Evolutionary conservation across 35 echinoderm and acorn worm species (phyloP).

Genomic region (Stichopus chloronotus): DNA sequence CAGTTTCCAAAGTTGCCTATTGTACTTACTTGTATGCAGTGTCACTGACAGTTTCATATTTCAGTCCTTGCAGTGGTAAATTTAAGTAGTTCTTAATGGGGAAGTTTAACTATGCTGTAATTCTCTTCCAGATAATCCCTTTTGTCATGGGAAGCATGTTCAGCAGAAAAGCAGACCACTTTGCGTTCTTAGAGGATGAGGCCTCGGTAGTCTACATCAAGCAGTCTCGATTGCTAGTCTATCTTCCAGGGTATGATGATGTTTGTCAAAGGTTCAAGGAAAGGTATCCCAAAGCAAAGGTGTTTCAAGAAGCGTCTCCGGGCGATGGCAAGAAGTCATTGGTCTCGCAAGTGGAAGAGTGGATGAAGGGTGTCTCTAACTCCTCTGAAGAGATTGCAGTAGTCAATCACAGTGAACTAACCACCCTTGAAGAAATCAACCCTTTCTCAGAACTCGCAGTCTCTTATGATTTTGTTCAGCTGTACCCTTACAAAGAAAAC

Average conservation of each 20-base stretch:
- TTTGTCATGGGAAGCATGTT: background rate
- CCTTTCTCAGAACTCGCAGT: background rate
- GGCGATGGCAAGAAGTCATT: background rate
- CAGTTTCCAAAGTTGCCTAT: too few relatives aligned
- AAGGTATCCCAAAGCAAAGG: background rate
- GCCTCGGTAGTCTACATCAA: background rate
- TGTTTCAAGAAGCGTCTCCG: background rate
- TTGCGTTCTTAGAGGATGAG: conserved; percentile 2
- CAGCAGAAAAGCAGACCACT: background rate
- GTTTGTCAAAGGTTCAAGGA: background rate
- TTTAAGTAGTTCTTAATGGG: too few relatives aligned
- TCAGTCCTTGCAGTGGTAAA: too few relatives aligned
- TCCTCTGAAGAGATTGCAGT: background rate
- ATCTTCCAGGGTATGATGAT: background rate
- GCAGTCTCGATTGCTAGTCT: background rate
- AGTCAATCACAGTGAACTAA: background rate
- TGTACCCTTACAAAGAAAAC: background rate
- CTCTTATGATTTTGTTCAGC: background rate
- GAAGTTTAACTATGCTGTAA: background rate
- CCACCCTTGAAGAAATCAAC: background rate
- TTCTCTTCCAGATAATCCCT: background rate
- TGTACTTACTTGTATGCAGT: too few relatives aligned
- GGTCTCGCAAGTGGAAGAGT: background rate
- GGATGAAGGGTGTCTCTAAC: background rate
- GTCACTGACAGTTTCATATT: too few relatives aligned